phyloP scores from a whole-genome alignment of 2,113 vertebrate genomes.

The Diphyllodes magnificus region DNA sequence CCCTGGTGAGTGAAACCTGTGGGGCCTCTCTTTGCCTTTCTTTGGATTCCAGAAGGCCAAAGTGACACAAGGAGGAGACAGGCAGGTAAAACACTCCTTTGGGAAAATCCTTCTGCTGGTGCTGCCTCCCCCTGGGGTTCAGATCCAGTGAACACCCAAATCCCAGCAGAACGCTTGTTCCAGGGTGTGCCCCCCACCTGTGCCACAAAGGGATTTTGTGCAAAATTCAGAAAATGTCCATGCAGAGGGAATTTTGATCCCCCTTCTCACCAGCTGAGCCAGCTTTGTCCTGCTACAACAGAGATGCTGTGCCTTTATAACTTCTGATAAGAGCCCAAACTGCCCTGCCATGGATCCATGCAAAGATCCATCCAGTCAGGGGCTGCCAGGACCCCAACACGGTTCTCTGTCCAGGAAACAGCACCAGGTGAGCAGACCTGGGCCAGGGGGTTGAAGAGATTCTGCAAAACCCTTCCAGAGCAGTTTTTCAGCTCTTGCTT shows the following conservation, averaged over 20 bases:
- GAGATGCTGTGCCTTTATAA: too few relatives aligned
- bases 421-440: not conserved
- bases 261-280: not conserved
- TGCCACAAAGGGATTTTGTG: not conserved
- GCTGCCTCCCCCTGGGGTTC: not conserved
- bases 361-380: not conserved
- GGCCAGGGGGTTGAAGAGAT: fast-evolving
- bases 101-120: not conserved
- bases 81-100: too few relatives aligned
- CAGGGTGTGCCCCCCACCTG: not conserved
- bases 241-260: fast-evolving
- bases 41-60: not conserved
- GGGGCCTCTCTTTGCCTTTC: not conserved
- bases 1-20: not conserved
- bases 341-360: not conserved
- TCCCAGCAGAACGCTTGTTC: not conserved
- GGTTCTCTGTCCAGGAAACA: too few relatives aligned
- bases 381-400: not conserved
- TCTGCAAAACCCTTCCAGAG: not conserved
- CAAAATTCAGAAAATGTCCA: not conserved
- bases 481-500: not conserved
- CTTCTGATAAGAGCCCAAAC: fast-evolving
- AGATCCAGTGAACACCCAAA: not conserved
- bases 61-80: not conserved
- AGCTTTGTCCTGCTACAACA: fast-evolving